Conservation (phyloP, 2,797 vertebrate genomes). For the Semaprochilodus insignis region DNA sequence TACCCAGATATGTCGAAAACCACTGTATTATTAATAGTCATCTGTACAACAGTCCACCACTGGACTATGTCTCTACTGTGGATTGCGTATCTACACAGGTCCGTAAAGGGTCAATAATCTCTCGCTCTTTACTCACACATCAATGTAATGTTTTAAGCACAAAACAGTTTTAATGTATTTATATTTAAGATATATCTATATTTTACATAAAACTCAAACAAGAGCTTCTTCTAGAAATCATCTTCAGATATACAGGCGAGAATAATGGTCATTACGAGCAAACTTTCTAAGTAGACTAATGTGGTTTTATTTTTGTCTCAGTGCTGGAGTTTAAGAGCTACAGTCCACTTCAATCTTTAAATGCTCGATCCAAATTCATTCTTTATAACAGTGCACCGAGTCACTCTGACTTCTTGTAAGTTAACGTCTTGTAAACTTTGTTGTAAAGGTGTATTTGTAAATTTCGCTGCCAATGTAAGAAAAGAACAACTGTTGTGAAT, state of each 20-base stretch:
- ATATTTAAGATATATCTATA: slow-evolving; percentile 20
- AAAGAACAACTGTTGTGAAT: slow-evolving; percentile 74
- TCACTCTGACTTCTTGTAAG: slow-evolving; percentile 66
- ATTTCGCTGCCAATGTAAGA: slow-evolving; percentile 81
- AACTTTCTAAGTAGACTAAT: slow-evolving; percentile 41
- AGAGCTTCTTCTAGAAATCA: slow-evolving; percentile 40
- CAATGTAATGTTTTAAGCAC: slow-evolving; percentile 45
- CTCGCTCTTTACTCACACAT: slow-evolving; percentile 15
- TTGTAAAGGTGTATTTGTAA: slow-evolving; percentile 81
- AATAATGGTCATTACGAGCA: slow-evolving; percentile 20
- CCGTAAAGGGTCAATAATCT: slow-evolving; percentile 42
- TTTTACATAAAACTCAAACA: slow-evolving; percentile 34
- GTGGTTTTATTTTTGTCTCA: slow-evolving; percentile 61
- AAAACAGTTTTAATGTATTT: slow-evolving; percentile 33
- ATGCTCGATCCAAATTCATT: slow-evolving; percentile 71
- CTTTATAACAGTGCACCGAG: slow-evolving; percentile 68
- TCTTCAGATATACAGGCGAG: slow-evolving; percentile 29
- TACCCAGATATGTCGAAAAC: slow-evolving; percentile 69
- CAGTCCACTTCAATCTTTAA: slow-evolving; percentile 53
- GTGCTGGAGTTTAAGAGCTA: slow-evolving; percentile 49
- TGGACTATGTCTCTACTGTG: slow-evolving; percentile 53
- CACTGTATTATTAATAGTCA: slow-evolving; percentile 63
- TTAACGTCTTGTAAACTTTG: slow-evolving; percentile 76
- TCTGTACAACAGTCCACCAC: slow-evolving; percentile 51
- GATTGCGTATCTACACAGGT: slow-evolving; percentile 43